phyloP scores from a whole-genome alignment of 2,797 vertebrate genomes.

The Coluber constrictor region DNA sequence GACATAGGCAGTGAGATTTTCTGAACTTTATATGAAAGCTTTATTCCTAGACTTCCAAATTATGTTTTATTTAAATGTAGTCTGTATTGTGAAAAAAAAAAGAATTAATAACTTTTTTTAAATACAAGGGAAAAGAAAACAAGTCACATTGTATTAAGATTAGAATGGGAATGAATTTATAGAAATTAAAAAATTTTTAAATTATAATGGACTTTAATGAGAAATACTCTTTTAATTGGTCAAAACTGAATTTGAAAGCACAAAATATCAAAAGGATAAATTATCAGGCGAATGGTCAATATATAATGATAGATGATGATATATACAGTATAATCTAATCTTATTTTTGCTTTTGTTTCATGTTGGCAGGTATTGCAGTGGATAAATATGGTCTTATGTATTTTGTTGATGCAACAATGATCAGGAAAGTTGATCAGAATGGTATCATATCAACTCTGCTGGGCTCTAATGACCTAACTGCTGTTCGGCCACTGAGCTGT shows the following conservation, averaged over 20 bases:
- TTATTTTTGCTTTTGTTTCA: conserved; percentile 32
- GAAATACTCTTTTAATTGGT: background rate
- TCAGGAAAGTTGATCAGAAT: conserved; percentile 97
- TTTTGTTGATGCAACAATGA: conserved; percentile 98
- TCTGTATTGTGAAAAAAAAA: background rate
- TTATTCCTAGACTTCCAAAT: background rate
- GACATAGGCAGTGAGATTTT: background rate
- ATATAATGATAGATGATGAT: background rate
- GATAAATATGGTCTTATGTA: conserved; percentile 98
- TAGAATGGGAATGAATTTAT: background rate
- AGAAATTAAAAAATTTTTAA: background rate
- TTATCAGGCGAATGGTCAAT: background rate
- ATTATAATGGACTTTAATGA: conserved; percentile 27
- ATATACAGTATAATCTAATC: background rate
- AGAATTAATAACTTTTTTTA: background rate
- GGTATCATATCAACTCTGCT: conserved; percentile 97
- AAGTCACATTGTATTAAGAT: background rate
- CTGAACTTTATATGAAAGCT: background rate
- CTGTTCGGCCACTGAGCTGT: conserved; percentile 87
- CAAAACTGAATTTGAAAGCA: background rate
- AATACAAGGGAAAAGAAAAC: background rate
- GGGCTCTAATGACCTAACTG: conserved; percentile 90
- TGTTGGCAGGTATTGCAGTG: conserved; percentile 86
- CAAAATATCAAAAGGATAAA: background rate
- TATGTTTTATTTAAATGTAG: background rate